These are phyloP conservation scores for Echinarachnius parma DNA, from an alignment of 53 echinoderm and acorn worm species.

Conservation along the genomic window DNA sequence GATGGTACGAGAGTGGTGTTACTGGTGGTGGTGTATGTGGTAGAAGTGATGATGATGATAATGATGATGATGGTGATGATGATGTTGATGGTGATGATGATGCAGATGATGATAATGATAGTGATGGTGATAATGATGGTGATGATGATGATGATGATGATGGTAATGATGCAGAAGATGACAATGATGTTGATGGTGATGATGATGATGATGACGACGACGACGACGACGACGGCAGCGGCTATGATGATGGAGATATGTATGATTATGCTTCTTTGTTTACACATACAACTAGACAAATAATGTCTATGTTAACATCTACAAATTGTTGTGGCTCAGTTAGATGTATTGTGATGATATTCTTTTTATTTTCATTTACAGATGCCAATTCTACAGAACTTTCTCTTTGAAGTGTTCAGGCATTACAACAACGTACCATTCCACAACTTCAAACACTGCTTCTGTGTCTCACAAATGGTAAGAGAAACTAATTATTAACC, in stretches of 20 bases:
- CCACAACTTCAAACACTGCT: constrained; percentile 99
- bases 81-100: too few relatives aligned
- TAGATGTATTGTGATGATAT: too few relatives aligned
- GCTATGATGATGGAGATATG: background rate
- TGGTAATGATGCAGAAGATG: too few relatives aligned
- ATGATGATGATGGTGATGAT: background rate
- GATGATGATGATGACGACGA: background rate
- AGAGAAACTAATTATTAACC: too few relatives aligned
- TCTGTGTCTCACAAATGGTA: constrained; percentile 99
- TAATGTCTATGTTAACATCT: too few relatives aligned
- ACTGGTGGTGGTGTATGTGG: background rate
- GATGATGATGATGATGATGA: too few relatives aligned
- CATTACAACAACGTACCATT: constrained; percentile 99
- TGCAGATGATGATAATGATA: too few relatives aligned
- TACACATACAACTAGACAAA: too few relatives aligned
- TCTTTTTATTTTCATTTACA: constrained; percentile 41
- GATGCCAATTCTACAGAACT: constrained; percentile 97
- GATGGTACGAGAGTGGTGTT: too few relatives aligned
- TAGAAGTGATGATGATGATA: background rate
- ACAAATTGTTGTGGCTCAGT: too few relatives aligned
- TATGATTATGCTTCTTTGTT: too few relatives aligned
- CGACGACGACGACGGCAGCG: background rate
- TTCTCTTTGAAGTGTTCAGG: constrained; percentile 92
- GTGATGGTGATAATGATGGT: too few relatives aligned
- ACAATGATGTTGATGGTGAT: background rate